phyloP scores from a whole-genome alignment of 1,140 invertebrate genomes.

The Metopolophium dirhodum region DNA sequence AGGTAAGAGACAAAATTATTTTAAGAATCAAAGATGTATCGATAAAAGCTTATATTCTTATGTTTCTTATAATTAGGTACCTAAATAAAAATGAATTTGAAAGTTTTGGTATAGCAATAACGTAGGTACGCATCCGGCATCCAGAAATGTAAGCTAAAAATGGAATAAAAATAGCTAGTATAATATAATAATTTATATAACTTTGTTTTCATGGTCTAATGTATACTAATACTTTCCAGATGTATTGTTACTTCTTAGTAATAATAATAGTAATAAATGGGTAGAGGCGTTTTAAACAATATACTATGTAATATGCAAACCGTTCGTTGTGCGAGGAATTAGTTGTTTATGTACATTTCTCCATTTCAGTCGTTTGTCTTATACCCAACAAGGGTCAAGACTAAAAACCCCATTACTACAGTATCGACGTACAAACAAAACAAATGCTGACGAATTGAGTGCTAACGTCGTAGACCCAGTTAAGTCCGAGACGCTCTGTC shows the following conservation, averaged over 20 bases:
- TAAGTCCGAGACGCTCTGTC: slow-evolving; percentile 8
- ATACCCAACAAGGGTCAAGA: background rate
- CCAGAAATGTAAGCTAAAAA: no score
- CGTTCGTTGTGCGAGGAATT: background rate
- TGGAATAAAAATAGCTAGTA: no score
- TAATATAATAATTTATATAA: background rate
- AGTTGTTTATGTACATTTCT: background rate
- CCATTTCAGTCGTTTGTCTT: slow-evolving; percentile 9
- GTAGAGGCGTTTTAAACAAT: background rate
- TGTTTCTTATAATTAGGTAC: background rate
- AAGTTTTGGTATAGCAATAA: background rate
- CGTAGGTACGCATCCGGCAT: no score
- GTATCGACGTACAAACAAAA: slow-evolving; percentile 13
- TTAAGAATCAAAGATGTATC: no score
- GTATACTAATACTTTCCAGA: background rate
- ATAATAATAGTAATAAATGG: background rate
- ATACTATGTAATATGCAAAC: background rate
- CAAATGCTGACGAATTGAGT: background rate
- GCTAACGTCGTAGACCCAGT: background rate
- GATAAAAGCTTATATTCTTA: background rate
- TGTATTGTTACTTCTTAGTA: background rate
- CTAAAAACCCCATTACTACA: background rate
- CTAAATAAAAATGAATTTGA: background rate
- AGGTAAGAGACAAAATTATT: no score
- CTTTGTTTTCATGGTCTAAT: background rate